Base-by-base conservation (phyloP, 1,140 invertebrate genomes). In the Drosophila navojoa region DNA sequence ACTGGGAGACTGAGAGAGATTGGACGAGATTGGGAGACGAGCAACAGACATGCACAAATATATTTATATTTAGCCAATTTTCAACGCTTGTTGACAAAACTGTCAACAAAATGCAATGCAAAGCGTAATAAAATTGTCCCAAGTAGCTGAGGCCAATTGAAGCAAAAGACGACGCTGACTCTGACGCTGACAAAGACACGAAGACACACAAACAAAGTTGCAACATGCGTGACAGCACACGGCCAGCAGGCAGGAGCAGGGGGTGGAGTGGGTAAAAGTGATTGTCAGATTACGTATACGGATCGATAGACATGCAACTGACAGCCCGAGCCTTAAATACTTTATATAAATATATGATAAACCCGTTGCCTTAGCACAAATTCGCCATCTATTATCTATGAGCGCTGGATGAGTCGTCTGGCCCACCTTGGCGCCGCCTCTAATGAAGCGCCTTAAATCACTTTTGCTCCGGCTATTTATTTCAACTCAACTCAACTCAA, bases 31-130 rank as follows among this genome's bases (percentile, higher is more conserved):
- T 22, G 53, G 22, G 59, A 49, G 52, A 55, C 44, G 52, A 35
- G 32, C 44, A 57, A 42, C 50, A 76, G 67, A 79, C 79, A 76
- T 73, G 64, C 70, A 73, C 68, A 69, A 71, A 87, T 84, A 84
- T 77, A 89, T 87, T 90, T 90, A 90, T 90, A 90, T 90, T 90
- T 90, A 90, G 87, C 87, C 87, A 90, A 90, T 90, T 90, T 90
- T 90, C 82, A 90, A 90, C 87, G 87, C 87, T 90, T 90, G 87
- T 90, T 90, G 87, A 90, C 87, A 90, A 90, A 90, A 90, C 87
- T 90, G 87, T 90, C 87, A 90, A 90, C 87, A 87, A 90, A 90
- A 89, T 87, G 81, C 79, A 89, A 77, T 79, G 84, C 84, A 89
- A 84, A 89, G 84, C 84, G 84, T 89, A 87, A 89, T 87, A 87